phyloP scores from a whole-genome alignment of 2,113 vertebrate genomes.

The Spea bombifrons region DNA sequence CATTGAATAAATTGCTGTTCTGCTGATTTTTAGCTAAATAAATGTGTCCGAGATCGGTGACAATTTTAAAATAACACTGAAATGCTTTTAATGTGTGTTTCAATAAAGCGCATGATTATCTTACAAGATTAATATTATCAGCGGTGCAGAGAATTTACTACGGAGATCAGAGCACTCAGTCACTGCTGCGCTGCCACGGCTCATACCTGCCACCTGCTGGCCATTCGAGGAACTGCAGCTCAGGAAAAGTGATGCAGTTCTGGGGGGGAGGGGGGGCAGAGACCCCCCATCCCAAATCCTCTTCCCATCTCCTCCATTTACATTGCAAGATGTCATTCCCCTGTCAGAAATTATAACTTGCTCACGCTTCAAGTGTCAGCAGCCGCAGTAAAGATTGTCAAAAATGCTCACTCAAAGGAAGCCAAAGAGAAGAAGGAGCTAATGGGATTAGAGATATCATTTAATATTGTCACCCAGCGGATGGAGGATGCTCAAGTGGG shows the following conservation, averaged over 20 bases:
- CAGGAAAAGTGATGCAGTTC: too few species aligned
- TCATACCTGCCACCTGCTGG: not conserved
- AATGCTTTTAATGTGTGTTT: too few species aligned
- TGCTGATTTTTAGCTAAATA: too few species aligned
- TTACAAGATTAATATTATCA: too few species aligned
- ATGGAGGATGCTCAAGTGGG: conserved; percentile 24
- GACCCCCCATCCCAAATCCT: not conserved
- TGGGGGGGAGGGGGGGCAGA: too few species aligned
- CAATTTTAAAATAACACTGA: too few species aligned
- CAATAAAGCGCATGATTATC: too few species aligned
- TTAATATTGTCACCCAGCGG: conserved; percentile 45
- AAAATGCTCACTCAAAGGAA: conserved; percentile 44
- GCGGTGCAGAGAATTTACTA: too few species aligned
- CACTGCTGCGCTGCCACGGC: too few species aligned
- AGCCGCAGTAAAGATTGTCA: conserved; percentile 45
- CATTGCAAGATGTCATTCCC: conserved; percentile 41
- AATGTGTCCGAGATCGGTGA: too few species aligned
- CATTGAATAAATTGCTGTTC: too few species aligned
- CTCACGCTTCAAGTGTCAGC: conserved; percentile 47
- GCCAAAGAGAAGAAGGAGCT: conserved; percentile 48
- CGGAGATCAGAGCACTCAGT: too few species aligned
- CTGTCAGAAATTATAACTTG: conserved; percentile 49
- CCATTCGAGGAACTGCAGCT: not conserved
- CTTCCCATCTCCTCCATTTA: not conserved
- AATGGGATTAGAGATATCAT: conserved; percentile 50